Conservation (phyloP, 2,113 vertebrate species). For the Carollia perspicillata region DNA sequence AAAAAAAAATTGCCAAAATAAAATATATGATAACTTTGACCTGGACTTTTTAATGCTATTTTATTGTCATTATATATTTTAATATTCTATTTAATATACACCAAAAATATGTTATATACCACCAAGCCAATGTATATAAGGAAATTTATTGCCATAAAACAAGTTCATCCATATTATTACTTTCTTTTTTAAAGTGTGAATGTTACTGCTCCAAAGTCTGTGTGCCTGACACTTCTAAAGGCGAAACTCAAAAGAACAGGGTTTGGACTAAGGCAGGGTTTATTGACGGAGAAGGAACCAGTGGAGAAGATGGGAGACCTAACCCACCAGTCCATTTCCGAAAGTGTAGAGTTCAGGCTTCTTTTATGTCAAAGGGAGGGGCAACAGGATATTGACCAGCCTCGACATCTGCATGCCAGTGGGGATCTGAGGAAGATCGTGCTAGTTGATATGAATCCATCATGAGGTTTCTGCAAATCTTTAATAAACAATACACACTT, state of each 20-base stretch:
- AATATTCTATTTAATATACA: neutral
- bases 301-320: neutral
- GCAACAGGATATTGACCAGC: neutral
- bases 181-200: neutral
- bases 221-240: neutral
- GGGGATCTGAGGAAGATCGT: neutral
- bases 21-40: neutral
- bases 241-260: neutral
- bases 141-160: neutral
- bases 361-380: neutral
- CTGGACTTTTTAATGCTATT: neutral
- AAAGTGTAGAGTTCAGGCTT: neutral
- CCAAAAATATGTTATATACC: neutral
- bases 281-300: neutral
- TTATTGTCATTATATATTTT: conserved; percentile 8
- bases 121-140: neutral
- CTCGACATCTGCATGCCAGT: neutral
- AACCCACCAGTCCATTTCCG: neutral
- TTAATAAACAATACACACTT: neutral
- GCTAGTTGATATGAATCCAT: neutral
- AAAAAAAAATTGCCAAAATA: neutral
- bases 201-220: neutral
- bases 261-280: neutral
- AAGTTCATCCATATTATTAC: neutral
- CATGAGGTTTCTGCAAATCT: neutral